Base-by-base conservation (phyloP, 2,888 invertebrate genomes). In the Harpalus rufipes region DNA sequence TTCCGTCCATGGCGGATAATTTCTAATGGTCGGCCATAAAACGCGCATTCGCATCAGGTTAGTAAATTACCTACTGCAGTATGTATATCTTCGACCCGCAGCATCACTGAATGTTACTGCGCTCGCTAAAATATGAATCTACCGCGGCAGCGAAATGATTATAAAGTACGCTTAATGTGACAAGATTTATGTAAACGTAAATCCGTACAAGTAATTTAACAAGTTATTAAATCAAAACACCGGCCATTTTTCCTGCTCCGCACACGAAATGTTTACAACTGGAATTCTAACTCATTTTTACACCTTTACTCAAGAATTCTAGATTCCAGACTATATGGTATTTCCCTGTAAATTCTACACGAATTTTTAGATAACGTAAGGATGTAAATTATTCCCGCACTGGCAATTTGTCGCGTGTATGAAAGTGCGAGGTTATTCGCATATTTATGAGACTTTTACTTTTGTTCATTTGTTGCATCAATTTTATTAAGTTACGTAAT, bases 201-300 rank as follows among this genome's bases (percentile, higher is more conserved):
- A 85, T 85, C 85, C 85, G 80, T 85, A 85, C 85, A 85, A 85
- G 85, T 80, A 85, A 85, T 85, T 85, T 85, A 80, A 85, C 85
- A 85, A 80, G 80, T 85, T 80, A 85, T 85, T 85, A 85, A 85
- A 85, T 85, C 85, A 85, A 80, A 85, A 85, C 85, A 85, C 74
- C 44, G 12, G 25, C 78, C 78, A 58, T 78, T 78, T 78, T 78
- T 78, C 78, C 78, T 74, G 44, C 72, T 41, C 41, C 63, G 25
- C 39, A 79, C 63, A 63, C 80, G 61, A 32, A 61, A 80, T 61
- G 61, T 80, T 63, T 16, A 14, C 8, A 3, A 63, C 32, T 21
- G 21, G 68, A 68, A 68, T 74, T 74, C 72, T 74, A 74, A 74
- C 12, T 44, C 72, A 74, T 74, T 74, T 74, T 44, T 74, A 44